Evolutionary conservation across 2,888 invertebrate genomes (phyloP).

Genomic region (Drosophila monieri): DNA sequence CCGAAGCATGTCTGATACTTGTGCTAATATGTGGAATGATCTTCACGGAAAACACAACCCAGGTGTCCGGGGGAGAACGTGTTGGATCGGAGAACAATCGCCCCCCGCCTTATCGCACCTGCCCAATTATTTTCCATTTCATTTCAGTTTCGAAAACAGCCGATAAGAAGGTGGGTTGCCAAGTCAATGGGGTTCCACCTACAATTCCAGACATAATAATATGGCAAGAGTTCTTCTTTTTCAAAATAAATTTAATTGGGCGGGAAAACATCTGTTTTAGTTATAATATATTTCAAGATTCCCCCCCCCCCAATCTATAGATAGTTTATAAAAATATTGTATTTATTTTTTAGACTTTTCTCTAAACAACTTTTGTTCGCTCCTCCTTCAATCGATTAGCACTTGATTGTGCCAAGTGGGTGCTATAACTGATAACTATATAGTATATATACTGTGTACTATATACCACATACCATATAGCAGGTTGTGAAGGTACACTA

Average conservation of each 20-base stretch:
- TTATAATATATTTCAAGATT: too few relatives aligned
- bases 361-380: background rate
- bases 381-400: constrained; percentile 26
- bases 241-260: too few relatives aligned
- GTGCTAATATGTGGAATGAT: background rate
- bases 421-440: constrained; percentile 32
- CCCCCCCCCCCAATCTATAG: too few relatives aligned
- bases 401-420: constrained; percentile 34
- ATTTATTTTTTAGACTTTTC: background rate
- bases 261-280: background rate
- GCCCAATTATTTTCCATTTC: constrained; percentile 11
- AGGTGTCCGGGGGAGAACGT: too few relatives aligned
- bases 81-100: background rate
- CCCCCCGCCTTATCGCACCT: constrained; percentile 25
- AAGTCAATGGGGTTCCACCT: constrained; percentile 7
- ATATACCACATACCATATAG: background rate
- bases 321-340: too few relatives aligned
- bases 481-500: background rate
- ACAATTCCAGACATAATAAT: background rate
- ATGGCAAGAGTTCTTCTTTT: too few relatives aligned
- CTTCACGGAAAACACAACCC: too few relatives aligned
- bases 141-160: constrained; percentile 30
- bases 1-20: too few relatives aligned
- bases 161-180: constrained; percentile 34
- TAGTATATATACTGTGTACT: constrained; percentile 1